Base-by-base conservation (phyloP, 2,888 invertebrate genomes). In the Glaucopsyche alexis region DNA sequence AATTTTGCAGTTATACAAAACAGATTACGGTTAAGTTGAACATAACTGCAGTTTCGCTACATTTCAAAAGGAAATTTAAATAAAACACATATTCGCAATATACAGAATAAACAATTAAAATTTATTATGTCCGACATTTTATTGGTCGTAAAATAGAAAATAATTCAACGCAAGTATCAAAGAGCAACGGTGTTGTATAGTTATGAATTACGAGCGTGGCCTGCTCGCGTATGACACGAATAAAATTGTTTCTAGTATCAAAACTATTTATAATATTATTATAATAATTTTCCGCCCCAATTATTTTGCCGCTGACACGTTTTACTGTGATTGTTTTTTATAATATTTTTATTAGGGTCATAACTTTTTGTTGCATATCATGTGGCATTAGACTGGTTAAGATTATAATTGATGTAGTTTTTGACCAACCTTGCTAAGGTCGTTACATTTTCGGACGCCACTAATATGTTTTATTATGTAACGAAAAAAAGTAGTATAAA, bases 201-300 rank as follows among this genome's bases (percentile, higher is more conserved):
- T 84, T 91, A 92, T 93, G 92, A 93, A 81, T 91, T 88, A 92
- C 83, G 85, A 80, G 81, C 85, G 85, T 79, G 82, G 87, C 85
- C 86, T 87, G 90, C 84, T 85, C 84, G 82, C 84, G 82, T 82
- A 84, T 82, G 87, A 88, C 88, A 87, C 81, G 81, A 84, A 88
- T 89, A 88, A 90, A 90, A 91, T 89, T 86, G 90, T 87, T 84
- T 83, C 83, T 83, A 85, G 86, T 74, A 80, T 86, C 85, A 88
- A 90, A 91, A 91, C 92, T 92, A 92, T 91, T 91, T 91, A 90
- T 90, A 90, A 86, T 88, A 92, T 87, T 88, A 90, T 90, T 88
- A 90, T 90, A 89, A 92, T 92, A 91, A 91, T 90, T 91, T 88
- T 86, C 85, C 82, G 87, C 85, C 84, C 92, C 92, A 92, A 92